Base-by-base conservation (phyloP, 1,140 invertebrate genomes). In the Neoseiulus cucumeris region DNA sequence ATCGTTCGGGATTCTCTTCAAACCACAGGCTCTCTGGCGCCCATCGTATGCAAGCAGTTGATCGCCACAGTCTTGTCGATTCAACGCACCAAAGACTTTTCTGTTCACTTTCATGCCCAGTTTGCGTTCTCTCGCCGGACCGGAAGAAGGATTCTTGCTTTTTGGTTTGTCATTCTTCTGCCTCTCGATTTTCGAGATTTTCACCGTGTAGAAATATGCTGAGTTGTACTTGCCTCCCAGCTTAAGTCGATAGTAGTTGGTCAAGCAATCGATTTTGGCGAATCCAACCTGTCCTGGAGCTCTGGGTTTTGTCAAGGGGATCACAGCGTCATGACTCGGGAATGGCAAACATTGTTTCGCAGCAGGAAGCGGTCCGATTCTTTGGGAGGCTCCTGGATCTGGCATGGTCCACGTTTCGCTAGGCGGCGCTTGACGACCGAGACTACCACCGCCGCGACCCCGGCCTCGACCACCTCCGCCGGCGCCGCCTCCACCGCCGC, bases 31-130 rank as follows among this genome's bases (percentile, higher is more conserved):
- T 29, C 51, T 25, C 14, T 2, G 17, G 14, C 22, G 25, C 6
- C 51, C 22, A 25, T 59, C 51, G 22, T 59, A 59, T 29, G 51
- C 51, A 25, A 59, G 51, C n/a, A 59, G 25, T 20, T 59, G 51
- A 20, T 59, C 33, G 22, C 33, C 51, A 9, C 14, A 2, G 14
- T 25, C 14, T 12, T 33, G 25, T 9, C 25, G 17, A 17, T 14
- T 25, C 17, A 59, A 17, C 22, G 2, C 33, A 6, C 25, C 14
- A 20, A 59, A 59, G 14, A 59, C 9, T 14, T 14, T 1, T 9
- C 22, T 59, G 51, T 59, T 59, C 4, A 59, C 14, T 2, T 25
- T 0, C 25, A 59, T 12, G 4, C 51, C 22, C 14, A 59, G 22
- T 9, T 33, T 59, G 17, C 51, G 51, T 9, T 59, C 14, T 25